phyloP scores from a whole-genome alignment of 1,140 invertebrate genomes.

The Ooceraea biroi region DNA sequence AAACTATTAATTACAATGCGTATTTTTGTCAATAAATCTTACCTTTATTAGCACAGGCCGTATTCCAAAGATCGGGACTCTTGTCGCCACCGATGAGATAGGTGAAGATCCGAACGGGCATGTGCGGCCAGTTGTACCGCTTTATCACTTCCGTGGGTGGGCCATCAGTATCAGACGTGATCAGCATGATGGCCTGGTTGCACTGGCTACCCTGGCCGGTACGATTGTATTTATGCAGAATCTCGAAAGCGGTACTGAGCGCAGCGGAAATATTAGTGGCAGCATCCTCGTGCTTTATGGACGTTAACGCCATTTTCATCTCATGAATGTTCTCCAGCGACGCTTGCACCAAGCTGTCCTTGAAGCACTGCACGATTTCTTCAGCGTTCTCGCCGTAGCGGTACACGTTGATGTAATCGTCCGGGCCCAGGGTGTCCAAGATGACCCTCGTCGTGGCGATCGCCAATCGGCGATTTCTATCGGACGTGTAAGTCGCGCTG shows the following conservation, averaged over 20 bases:
- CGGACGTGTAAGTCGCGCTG: constrained; percentile 95
- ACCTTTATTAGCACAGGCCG: constrained; percentile 99
- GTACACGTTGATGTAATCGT: constrained; percentile 98
- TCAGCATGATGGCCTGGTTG: constrained; percentile 99
- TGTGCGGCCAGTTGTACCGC: constrained; percentile 96
- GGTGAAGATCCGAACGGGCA: constrained; percentile 97
- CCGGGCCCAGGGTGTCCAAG: constrained; percentile 97
- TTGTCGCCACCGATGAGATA: constrained; percentile 98
- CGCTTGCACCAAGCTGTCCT: constrained; percentile 94
- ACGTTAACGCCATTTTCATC: constrained; percentile 91
- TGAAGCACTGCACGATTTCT: constrained; percentile 94
- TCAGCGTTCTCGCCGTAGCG: constrained; percentile 92
- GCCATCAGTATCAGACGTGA: constrained; percentile 92
- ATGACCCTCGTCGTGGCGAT: constrained; percentile 94
- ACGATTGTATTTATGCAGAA: constrained; percentile 95
- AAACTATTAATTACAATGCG: not conserved
- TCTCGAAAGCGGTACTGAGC: constrained; percentile 95
- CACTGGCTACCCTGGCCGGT: constrained; percentile 95
- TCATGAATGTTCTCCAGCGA: constrained; percentile 95
- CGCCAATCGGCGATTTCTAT: constrained; percentile 93
- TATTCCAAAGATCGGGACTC: constrained; percentile 94
- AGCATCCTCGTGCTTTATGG: constrained; percentile 90
- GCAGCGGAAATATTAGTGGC: constrained; percentile 98
- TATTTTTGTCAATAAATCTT: not conserved
- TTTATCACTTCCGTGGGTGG: constrained; percentile 94